phyloP scores from a whole-genome alignment of 1,140 invertebrate species.

The Tetraneura akinire region DNA sequence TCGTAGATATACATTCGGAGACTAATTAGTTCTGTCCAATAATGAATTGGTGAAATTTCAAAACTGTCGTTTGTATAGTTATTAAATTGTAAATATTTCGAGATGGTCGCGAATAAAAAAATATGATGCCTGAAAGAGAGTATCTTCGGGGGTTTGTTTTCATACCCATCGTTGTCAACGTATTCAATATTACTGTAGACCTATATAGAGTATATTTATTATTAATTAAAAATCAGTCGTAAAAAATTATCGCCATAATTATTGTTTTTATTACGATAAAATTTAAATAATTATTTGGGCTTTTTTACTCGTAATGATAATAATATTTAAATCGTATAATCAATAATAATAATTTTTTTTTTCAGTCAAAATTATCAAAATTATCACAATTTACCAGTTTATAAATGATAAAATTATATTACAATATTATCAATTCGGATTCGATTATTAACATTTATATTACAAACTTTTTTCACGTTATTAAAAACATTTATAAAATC shows the following conservation, averaged over 20 bases:
- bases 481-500: too few species aligned
- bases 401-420: too few species aligned
- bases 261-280: not conserved
- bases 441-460: too few species aligned
- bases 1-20: too few species aligned
- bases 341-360: not conserved
- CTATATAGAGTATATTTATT: constrained; percentile 8
- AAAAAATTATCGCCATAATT: not conserved
- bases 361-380: too few species aligned
- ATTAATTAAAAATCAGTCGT: constrained; percentile 18
- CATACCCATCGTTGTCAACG: too few species aligned
- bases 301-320: not conserved
- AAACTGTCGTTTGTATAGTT: not conserved
- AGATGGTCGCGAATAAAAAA: not conserved
- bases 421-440: too few species aligned
- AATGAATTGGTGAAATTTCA: constrained; percentile 3
- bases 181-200: too few species aligned
- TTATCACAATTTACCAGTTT: too few species aligned
- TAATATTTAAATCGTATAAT: not conserved
- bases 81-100: not conserved
- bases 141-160: not conserved
- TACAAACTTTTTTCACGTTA: too few species aligned
- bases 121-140: not conserved
- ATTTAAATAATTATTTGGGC: not conserved
- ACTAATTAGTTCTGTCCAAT: too few species aligned